phyloP scores from a whole-genome alignment of 2,113 vertebrate species.

The Salvator merianae region DNA sequence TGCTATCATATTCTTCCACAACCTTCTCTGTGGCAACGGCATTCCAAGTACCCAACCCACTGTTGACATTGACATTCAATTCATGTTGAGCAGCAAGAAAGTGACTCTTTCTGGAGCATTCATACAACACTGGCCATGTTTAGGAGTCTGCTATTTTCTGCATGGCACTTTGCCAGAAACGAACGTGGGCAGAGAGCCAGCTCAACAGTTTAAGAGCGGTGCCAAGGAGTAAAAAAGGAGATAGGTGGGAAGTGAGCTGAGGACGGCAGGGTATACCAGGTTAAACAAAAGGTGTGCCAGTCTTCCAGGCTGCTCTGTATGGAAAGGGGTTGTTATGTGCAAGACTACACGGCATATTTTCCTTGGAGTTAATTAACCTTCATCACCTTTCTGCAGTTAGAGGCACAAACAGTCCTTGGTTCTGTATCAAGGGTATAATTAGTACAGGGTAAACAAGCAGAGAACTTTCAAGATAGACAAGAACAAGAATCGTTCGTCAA shows the following conservation, averaged over 20 bases:
- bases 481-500: neutral
- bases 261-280: conserved; percentile 29
- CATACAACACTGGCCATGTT: rapidly evolving
- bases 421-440: conserved; percentile 69
- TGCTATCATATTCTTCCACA: neutral
- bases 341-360: conserved; percentile 64
- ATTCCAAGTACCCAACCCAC: neutral
- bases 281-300: conserved; percentile 54
- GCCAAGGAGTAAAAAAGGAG: neutral
- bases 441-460: conserved; percentile 63
- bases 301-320: conserved; percentile 58
- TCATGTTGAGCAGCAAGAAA: neutral
- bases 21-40: too few relatives aligned
- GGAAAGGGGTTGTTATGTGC: conserved; percentile 58
- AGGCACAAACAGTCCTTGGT: conserved; percentile 66
- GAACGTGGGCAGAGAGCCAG: neutral
- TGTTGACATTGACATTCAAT: neutral
- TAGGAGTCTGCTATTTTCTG: neutral
- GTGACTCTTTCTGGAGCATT: neutral
- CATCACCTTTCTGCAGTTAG: conserved; percentile 63
- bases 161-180: neutral
- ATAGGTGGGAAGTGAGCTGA: conserved; percentile 6
- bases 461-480: conserved; percentile 18
- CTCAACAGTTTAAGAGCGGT: neutral
- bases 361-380: conserved; percentile 79